Evolutionary conservation across 2,797 vertebrate species (phyloP), one percentile per base, ranked within the genome.

Genomic region (Lophius americanus): DNA sequence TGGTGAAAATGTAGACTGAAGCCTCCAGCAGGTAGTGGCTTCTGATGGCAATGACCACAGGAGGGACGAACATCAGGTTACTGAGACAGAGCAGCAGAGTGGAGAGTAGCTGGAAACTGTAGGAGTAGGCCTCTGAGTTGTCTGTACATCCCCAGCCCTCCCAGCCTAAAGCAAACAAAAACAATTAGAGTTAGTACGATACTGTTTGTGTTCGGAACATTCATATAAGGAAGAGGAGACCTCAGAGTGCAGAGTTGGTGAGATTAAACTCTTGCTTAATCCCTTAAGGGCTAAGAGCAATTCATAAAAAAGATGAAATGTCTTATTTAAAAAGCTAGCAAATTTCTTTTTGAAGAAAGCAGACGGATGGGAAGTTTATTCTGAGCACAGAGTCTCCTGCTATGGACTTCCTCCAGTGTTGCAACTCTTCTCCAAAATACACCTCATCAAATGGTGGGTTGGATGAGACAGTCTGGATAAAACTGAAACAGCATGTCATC

Each of bases 31-130:
- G 94, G 67, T 96, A 99, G 75, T 96, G 94, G 85, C 96, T 97
- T 52, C 96, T 94, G 54, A 99, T 88, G 9, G 98, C 98, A 3
- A 99, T 95, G 91, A 94, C 95, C 85, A 99, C 96, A 0, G 98
- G 97, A 0, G 98, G 97, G 58, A 99, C 92, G 0, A 99, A 99
- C 97, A 99, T 99, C 81, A 99, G 93, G 82, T 99, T 99, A 86
- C 97, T 99, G 86, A 99, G 95, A 69, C 97, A 99, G 38, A 99
- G 94, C 61, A 99, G 93, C 9, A 99, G 92, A 0, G 97, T 98
- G 82, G 97, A 98, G 73, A 99, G 95, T 51, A 99, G 95, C 93
- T 99, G 98, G 93, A 98, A 98, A 56, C 97, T 95, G 1, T 99
- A 99, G 65, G 96, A 96, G 89, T 96, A 98, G 3, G 98, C 98